A percentile compares a stretch with the other conserved stretches of the same genome.
These are phyloP conservation scores for Cosmopolites sordidus DNA, from an alignment of 2,888 invertebrate genomes.

Conservation along the genomic window DNA sequence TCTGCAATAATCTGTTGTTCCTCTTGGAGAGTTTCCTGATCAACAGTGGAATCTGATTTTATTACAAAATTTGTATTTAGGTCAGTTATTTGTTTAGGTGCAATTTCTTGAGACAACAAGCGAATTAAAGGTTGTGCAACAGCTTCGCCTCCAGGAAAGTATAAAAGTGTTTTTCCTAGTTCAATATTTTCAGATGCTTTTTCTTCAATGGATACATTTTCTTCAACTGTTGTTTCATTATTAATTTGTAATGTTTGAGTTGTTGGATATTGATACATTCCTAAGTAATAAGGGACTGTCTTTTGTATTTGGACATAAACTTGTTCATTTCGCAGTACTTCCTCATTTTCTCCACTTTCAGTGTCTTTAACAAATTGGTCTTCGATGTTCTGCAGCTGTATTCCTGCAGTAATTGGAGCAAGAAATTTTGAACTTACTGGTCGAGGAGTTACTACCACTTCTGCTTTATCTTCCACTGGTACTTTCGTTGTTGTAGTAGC, in stretches of 20 bases:
- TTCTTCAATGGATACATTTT: conserved; percentile 27
- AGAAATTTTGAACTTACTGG: conserved; percentile 55
- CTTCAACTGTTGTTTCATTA: conserved; percentile 21
- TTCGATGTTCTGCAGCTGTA: conserved; percentile 51
- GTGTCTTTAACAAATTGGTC: conserved; percentile 18
- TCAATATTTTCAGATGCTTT: conserved; percentile 48
- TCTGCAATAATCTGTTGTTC: conserved; percentile 51
- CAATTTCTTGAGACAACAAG: conserved; percentile 13
- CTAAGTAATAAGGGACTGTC: conserved; percentile 56
- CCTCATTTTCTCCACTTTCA: conserved; percentile 6
- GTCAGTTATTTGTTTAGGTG: conserved; percentile 37
- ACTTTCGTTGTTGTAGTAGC: conserved; percentile 31
- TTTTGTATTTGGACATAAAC: conserved; percentile 61
- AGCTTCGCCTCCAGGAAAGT: conserved; percentile 34
- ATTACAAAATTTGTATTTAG: conserved; percentile 25
- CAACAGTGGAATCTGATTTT: conserved; percentile 36
- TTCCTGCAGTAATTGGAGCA: conserved; percentile 58
- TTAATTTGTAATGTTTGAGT: conserved; percentile 41
- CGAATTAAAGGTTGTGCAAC: conserved; percentile 36
- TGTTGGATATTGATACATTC: conserved; percentile 49
- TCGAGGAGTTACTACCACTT: conserved; percentile 54
- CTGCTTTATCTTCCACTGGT: conserved; percentile 30
- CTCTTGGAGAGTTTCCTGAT: too few relatives aligned
- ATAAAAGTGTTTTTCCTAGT: conserved; percentile 46
- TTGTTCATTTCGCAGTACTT: conserved; percentile 43